phyloP scores from a whole-genome alignment of 2,113 vertebrate species.

The Helogale parvula region DNA sequence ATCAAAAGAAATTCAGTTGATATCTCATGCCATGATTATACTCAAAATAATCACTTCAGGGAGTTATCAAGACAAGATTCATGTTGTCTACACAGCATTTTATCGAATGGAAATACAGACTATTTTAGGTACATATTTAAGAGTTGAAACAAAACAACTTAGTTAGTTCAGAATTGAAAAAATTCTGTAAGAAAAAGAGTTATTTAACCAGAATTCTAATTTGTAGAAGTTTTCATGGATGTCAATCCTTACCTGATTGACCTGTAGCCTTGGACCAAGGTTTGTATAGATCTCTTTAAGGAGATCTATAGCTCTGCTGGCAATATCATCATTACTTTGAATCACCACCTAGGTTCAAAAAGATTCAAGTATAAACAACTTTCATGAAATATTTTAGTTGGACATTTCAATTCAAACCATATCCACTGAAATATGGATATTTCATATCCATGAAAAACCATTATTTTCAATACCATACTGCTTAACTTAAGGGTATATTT shows the following conservation, averaged over 20 bases:
- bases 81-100: background rate
- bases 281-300: constrained; percentile 99
- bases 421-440: background rate
- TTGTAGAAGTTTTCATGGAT: constrained; percentile 7
- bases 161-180: constrained; percentile 23
- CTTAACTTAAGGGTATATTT: background rate
- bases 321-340: constrained; percentile 99
- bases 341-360: constrained; percentile 93
- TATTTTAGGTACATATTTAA: constrained; percentile 5
- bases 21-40: background rate
- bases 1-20: constrained; percentile 12
- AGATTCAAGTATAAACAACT: constrained; percentile 61
- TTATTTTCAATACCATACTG: constrained; percentile 46
- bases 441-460: background rate
- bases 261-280: constrained; percentile 98
- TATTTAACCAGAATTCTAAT: background rate
- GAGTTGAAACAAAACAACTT: background rate
- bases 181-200: background rate
- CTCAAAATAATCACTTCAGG: constrained; percentile 5
- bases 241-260: constrained; percentile 94
- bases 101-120: background rate
- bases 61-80: constrained; percentile 40
- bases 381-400: constrained; percentile 42
- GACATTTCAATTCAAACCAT: constrained; percentile 48
- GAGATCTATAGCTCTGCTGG: constrained; percentile 97